Conservation (phyloP, 2,888 invertebrate species). For the Gastracanthus pulcherrimus region DNA sequence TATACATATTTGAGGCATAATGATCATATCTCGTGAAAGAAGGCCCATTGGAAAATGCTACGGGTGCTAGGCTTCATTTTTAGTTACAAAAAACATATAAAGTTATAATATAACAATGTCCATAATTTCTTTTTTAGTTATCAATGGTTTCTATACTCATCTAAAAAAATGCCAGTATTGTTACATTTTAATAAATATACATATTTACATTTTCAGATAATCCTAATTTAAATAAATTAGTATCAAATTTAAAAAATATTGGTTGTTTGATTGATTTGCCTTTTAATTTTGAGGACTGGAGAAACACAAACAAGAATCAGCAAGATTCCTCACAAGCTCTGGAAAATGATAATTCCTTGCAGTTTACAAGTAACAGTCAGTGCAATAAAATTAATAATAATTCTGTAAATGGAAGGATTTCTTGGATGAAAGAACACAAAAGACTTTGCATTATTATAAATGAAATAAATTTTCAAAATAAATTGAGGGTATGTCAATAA, state of each 20-base stretch:
- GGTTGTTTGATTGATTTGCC: slow-evolving; percentile 12
- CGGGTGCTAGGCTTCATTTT: no score
- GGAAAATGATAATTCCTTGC: not conserved
- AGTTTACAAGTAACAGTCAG: not conserved
- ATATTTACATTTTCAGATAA: slow-evolving; percentile 34
- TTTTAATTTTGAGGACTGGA: slow-evolving; percentile 48
- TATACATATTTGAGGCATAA: no score
- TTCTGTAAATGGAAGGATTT: not conserved
- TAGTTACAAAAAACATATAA: no score
- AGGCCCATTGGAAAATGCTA: no score
- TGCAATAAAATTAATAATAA: not conserved
- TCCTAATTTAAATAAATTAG: slow-evolving; percentile 33
- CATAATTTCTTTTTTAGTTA: not conserved
- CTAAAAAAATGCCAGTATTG: no score
- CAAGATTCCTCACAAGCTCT: not conserved
- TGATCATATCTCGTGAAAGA: no score
- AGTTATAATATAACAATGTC: no score
- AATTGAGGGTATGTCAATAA: not conserved
- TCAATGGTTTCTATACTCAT: no score
- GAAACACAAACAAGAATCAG: not conserved
- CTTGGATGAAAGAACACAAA: slow-evolving; percentile 16
- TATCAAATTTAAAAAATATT: slow-evolving; percentile 28
- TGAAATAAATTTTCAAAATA: slow-evolving; percentile 34
- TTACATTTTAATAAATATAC: no score
- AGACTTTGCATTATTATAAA: slow-evolving; percentile 52